Evolutionary conservation across 2,888 invertebrate species (phyloP).

Genomic region (Aspidapion aeneum): DNA sequence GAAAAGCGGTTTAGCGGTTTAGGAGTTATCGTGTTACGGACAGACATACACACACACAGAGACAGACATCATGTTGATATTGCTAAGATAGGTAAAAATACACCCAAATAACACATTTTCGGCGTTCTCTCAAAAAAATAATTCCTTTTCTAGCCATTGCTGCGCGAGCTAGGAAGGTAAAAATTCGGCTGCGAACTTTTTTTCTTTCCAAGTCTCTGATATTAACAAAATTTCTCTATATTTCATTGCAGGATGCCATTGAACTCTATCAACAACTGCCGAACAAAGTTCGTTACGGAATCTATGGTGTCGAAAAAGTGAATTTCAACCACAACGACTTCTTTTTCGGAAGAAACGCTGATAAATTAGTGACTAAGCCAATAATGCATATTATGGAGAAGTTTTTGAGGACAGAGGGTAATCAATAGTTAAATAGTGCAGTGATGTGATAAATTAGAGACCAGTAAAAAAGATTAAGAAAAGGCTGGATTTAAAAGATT

Average conservation of each 20-base stretch:
- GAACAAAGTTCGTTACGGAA: constrained; percentile 36
- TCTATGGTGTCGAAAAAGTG: constrained; percentile 38
- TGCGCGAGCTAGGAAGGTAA: too few relatives aligned
- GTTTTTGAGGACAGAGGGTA: constrained; percentile 20
- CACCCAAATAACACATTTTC: not conserved
- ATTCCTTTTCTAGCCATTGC: too few relatives aligned
- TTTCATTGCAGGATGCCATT: constrained; percentile 45
- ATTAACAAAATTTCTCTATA: too few relatives aligned
- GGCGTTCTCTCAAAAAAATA: too few relatives aligned
- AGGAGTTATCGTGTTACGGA: not conserved
- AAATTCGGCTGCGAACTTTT: too few relatives aligned
- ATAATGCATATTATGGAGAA: constrained; percentile 35
- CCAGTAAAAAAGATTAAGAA: too few relatives aligned
- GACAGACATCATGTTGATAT: not conserved
- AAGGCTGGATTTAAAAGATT: too few relatives aligned
- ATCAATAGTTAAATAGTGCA: too few relatives aligned
- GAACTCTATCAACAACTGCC: constrained; percentile 41
- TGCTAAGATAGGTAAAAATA: not conserved
- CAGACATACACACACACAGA: not conserved
- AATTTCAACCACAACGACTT: constrained; percentile 47
- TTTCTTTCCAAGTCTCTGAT: too few relatives aligned
- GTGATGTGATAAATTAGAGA: too few relatives aligned
- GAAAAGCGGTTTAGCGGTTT: not conserved
- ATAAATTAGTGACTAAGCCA: constrained; percentile 37
- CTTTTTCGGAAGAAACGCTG: constrained; percentile 41